These are phyloP conservation scores for Petrosia ficiformis DNA, from an alignment of 37 sponge, comb jelly and placozoan species.

Conservation along the genomic window DNA sequence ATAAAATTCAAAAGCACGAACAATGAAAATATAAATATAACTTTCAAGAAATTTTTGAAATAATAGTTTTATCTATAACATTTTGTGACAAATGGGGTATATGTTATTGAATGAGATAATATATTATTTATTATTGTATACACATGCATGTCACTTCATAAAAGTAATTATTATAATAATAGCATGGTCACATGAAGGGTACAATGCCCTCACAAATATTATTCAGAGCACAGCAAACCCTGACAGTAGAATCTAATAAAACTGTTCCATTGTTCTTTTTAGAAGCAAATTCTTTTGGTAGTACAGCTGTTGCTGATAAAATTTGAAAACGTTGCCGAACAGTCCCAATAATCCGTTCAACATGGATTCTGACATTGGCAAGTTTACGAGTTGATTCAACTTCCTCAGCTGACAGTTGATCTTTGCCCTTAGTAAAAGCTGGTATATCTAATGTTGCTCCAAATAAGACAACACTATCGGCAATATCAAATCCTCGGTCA, in stretches of 20 bases:
- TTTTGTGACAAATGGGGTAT: background rate
- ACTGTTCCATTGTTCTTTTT: conserved; percentile 2
- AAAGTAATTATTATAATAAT: too few relatives aligned
- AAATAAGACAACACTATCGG: conserved; percentile 12
- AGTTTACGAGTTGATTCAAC: conserved; percentile 49
- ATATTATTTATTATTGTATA: background rate
- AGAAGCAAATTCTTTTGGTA: conserved; percentile 23
- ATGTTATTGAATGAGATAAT: background rate
- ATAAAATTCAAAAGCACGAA: background rate
- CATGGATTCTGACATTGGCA: conserved; percentile 39
- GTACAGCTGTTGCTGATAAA: conserved; percentile 18
- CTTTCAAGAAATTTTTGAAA: background rate
- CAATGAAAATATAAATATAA: too few relatives aligned
- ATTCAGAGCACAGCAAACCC: conserved; percentile 52
- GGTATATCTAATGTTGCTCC: conserved; percentile 34
- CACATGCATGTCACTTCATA: too few relatives aligned
- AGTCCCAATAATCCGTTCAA: conserved; percentile 49
- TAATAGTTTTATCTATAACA: too few relatives aligned
- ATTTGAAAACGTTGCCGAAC: conserved; percentile 35
- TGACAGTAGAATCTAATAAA: conserved; percentile 35
- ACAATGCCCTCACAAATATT: conserved; percentile 40
- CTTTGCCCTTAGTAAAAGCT: conserved; percentile 36
- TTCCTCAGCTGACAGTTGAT: conserved; percentile 26
- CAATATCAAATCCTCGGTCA: conserved; percentile 30
- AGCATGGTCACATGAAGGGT: conserved; percentile 1